Conservation (phyloP, 2,113 vertebrate species). For the Oreochromis aureus region DNA sequence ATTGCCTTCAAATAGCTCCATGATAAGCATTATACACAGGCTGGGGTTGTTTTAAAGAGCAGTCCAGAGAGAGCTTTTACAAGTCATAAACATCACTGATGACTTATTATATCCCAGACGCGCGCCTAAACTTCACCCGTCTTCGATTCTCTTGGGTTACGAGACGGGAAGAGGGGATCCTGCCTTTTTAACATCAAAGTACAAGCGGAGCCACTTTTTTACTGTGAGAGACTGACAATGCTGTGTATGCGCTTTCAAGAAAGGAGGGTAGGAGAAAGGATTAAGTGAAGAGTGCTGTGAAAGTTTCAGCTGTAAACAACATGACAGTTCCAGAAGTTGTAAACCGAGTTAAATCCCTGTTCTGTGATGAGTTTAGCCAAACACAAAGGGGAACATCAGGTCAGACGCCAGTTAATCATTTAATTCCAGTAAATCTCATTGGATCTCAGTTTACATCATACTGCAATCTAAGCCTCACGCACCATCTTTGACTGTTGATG, state of each 20-base stretch:
- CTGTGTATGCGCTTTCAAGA: not conserved
- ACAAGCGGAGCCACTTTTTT: not conserved
- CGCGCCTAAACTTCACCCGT: not conserved
- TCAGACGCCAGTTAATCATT: not conserved
- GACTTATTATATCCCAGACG: constrained; percentile 28
- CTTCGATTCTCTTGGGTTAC: not conserved
- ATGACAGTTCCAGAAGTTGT: constrained; percentile 29
- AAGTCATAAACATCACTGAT: constrained; percentile 45
- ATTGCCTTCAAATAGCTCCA: not conserved
- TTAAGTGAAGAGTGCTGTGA: constrained; percentile 35
- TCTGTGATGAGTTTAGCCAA: not conserved
- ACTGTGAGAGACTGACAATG: constrained; percentile 7
- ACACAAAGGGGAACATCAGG: not conserved
- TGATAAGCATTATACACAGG: constrained; percentile 5
- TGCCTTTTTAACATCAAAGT: constrained; percentile 25
- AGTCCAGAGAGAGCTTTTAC: constrained; percentile 26
- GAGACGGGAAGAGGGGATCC: not conserved
- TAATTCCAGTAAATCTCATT: not conserved
- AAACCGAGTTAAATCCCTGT: constrained; percentile 25
- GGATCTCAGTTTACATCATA: not conserved
- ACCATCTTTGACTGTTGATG: not conserved
- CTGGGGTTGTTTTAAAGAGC: not conserved
- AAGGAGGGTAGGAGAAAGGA: not conserved
- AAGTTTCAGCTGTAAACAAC: constrained; percentile 46
- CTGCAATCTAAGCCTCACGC: not conserved